These are phyloP conservation scores for Schizopygopsis pylzovi DNA, from an alignment of 2,797 vertebrate species.

Conservation along the genomic window DNA sequence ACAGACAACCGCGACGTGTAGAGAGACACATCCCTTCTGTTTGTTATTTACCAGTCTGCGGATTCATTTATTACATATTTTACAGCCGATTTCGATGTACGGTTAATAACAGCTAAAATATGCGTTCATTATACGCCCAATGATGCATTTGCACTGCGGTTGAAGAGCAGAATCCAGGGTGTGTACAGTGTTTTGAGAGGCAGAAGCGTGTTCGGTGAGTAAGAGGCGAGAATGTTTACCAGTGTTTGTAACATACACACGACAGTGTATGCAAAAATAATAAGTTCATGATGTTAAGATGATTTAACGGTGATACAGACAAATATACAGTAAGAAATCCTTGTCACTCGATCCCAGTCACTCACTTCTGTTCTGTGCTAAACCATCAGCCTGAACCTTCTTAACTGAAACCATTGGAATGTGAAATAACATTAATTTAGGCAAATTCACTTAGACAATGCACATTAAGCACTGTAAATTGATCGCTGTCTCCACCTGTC, in stretches of 20 bases:
- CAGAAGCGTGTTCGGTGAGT: slow-evolving; percentile 15
- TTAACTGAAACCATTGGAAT: not conserved
- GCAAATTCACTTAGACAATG: not conserved
- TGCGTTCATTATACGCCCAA: not conserved
- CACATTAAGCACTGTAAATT: not conserved
- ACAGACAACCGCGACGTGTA: slow-evolving; percentile 15
- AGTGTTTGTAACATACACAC: not conserved
- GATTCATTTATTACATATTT: not conserved
- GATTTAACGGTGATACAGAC: not conserved
- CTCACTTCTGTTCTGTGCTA: not conserved
- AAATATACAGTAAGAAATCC: not conserved
- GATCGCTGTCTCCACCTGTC: not conserved
- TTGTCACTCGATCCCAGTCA: not conserved
- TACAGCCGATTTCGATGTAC: not conserved
- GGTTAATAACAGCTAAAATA: not conserved
- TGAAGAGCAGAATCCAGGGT: not conserved
- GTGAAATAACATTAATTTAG: not conserved
- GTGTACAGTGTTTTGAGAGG: slow-evolving; percentile 1
- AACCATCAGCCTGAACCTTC: not conserved
- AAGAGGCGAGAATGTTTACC: not conserved
- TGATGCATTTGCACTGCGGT: slow-evolving; percentile 8
- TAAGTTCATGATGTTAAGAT: not conserved
- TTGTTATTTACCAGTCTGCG: slow-evolving; percentile 6
- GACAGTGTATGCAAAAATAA: not conserved
- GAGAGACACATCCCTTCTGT: not conserved